Evolutionary conservation across 2,888 invertebrate species (phyloP).

Genomic region (Tridacna gigas): DNA sequence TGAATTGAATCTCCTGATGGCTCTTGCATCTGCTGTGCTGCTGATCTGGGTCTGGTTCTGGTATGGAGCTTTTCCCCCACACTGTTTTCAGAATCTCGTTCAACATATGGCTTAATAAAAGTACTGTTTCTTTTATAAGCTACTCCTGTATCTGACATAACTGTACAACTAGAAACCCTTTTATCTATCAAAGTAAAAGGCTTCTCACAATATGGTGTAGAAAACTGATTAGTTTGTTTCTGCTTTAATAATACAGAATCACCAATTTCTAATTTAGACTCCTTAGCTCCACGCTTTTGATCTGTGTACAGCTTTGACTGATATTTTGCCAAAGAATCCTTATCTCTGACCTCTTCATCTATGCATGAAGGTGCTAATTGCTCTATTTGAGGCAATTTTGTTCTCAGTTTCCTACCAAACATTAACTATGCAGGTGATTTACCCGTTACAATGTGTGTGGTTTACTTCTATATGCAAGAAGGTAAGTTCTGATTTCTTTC

Average conservation of each 20-base stretch:
- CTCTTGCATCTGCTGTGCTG: neutral
- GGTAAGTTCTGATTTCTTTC: constrained; percentile 46
- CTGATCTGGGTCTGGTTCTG: neutral
- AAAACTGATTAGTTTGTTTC: constrained; percentile 4
- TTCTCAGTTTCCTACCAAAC: constrained; percentile 54
- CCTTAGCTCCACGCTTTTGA: constrained; percentile 21
- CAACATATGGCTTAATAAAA: neutral
- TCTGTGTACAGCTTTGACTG: constrained; percentile 37
- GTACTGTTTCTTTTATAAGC: neutral
- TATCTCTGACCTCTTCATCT: constrained; percentile 42
- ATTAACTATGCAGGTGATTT: constrained; percentile 48
- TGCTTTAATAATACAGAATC: constrained; percentile 43
- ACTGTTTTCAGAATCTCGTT: neutral
- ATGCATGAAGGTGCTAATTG: neutral
- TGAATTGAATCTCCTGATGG: neutral
- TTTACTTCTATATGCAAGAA: constrained; percentile 50
- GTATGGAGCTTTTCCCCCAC: neutral
- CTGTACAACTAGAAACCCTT: neutral
- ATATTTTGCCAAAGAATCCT: constrained; percentile 21
- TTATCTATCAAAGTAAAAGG: neutral
- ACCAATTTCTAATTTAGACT: constrained; percentile 35
- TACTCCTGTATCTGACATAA: neutral
- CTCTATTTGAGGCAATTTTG: constrained; percentile 55
- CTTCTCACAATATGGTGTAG: neutral
- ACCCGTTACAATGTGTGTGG: constrained; percentile 59